Conservation (phyloP, 2,888 invertebrate genomes). For the Lissonota sp. region DNA sequence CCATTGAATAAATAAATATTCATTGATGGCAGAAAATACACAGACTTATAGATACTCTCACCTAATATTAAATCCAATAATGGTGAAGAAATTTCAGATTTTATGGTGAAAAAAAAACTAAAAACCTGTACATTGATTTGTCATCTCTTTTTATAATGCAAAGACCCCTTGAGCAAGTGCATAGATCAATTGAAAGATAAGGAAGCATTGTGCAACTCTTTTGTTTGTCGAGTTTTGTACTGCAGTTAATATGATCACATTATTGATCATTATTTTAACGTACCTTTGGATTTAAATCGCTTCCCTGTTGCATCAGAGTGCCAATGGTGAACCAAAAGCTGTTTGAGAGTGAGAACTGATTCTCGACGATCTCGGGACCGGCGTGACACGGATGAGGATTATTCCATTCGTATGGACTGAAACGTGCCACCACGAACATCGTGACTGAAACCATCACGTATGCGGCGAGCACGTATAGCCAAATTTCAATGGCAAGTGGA, state of each 20-base stretch:
- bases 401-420: constrained; percentile 90
- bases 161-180: no score
- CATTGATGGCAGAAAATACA: no score
- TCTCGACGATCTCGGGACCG: constrained; percentile 86
- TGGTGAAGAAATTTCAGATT: no score
- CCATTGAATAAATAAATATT: no score
- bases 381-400: constrained; percentile 87
- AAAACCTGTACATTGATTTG: no score
- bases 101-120: no score
- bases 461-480: constrained; percentile 93
- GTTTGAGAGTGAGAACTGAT: constrained; percentile 93
- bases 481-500: constrained; percentile 93
- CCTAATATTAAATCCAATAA: no score
- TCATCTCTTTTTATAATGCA: no score
- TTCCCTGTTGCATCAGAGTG: constrained; percentile 95
- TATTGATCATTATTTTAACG: background rate
- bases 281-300: constrained; percentile 91
- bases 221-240: no score
- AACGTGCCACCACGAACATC: constrained; percentile 92
- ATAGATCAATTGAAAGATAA: no score
- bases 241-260: background rate
- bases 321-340: constrained; percentile 95
- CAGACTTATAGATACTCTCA: no score
- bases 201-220: no score
- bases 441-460: constrained; percentile 92